Base-by-base conservation (phyloP, 2,113 vertebrate genomes). In the Pseudorectes ferrugineus region DNA sequence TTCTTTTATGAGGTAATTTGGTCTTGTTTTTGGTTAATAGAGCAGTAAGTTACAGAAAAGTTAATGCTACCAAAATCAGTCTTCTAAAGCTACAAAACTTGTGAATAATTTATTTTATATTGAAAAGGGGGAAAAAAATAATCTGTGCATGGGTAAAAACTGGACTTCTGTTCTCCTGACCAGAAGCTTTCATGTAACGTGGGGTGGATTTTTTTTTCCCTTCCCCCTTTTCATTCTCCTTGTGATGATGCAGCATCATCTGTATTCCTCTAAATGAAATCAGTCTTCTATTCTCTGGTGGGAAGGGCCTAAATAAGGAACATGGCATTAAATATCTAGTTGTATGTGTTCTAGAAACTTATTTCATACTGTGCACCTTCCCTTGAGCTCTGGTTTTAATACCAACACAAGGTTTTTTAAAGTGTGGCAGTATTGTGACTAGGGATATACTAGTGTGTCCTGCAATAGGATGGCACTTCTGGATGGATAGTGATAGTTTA, bases 11-110 rank as follows among this genome's bases (percentile, higher is more conserved):
- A 76, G 10, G 46, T 57, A 52, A 65, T 85, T 89, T 82, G 42
- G 18, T 61, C 49, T 73, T 96, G 42, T 75, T 92, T 96, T 58
- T 89, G 58, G 12, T 94, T 77, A 94, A 72, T 77, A 77, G 46
- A 66, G n/a, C 22, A 62, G 5, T 43, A 68, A 79, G 36, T 82
- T 90, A 58, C 71, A 68, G 74, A 72, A 72, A 65, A 89, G 18
- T 52, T 88, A 85, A 66, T 38, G 36, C 57, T 71, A 40, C 36
- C 43, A 68, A 87, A 72, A 76, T 73, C 25, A 42, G 62, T 57
- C n/a, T 85, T 91, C 31, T 72, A 78, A 85, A 82, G 48, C 70
- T 71, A 63, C 26, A 67, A n/a, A 87, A 94, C 55, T 85, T 67
- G 22, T 78, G 26, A 86, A 72, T 62, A 67, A 63, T 63, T 55